Base-by-base conservation (phyloP, 2,888 invertebrate genomes). In the Bombyx huttoni region DNA sequence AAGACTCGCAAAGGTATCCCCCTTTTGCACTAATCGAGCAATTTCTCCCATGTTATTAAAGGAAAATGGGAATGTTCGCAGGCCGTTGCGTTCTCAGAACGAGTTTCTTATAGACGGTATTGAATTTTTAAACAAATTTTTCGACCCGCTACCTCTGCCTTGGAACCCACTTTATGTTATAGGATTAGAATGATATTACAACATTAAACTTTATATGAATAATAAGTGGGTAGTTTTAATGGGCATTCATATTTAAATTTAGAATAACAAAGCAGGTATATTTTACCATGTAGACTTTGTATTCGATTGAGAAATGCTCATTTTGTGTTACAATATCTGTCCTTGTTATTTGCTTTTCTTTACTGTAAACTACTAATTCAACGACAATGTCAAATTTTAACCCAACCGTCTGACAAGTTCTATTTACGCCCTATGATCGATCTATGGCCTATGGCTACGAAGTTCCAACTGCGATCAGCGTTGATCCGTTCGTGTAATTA, bases 51-150 rank as follows among this genome's bases (percentile, higher is more conserved):
- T 81, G 81, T 84, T 84, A 84, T 84, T 83, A 84, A 82, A 77
- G 81, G 73, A 71, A 80, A 85, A 85, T 79, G 81, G 81, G 80
- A 79, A 81, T 80, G 78, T 83, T 85, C 78, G 73, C 82, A 84
- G 82, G 74, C 79, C 82, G 80, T 82, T 84, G 81, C 82, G 81
- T 83, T 81, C 77, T 70, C 68, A 71, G 68, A 80, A 81, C 76
- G 81, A 81, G 78, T 80, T 82, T 76, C 81, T 83, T 82, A 82
- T 81, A 81, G 82, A 80, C 72, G 80, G 77, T 78, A 82, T 81
- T 85, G 82, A 85, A 85, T 86, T 84, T 85, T 86, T 85, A 83
- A 86, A 82, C 81, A 83, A 81, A 79, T 82, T 82, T 81, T 81
- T 81, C 78, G 81, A 72, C 76, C 78, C 76, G 68, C 71, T 67